A percentile compares a stretch with the other conserved stretches of the same genome.
These are phyloP conservation scores for Morone chrysops DNA, from an alignment of 2,113 vertebrate species.

Conservation along the genomic window DNA sequence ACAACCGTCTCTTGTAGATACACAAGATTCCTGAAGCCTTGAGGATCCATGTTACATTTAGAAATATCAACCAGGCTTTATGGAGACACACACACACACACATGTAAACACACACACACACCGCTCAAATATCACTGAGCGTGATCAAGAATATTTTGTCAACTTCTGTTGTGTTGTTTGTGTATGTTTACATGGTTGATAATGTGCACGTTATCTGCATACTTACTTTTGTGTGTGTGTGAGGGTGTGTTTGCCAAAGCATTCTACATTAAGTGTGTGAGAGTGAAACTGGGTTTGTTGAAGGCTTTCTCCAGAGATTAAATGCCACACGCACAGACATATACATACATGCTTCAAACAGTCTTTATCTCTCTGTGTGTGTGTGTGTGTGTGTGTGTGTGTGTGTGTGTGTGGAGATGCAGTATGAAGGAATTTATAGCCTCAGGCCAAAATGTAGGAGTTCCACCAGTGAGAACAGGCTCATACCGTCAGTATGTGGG, in stretches of 20 bases:
- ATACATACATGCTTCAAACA: constrained; percentile 24
- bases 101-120: not conserved
- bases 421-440: constrained; percentile 63
- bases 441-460: constrained; percentile 59
- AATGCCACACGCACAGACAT: not conserved
- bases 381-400: constrained; percentile 24
- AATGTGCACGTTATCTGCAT: not conserved
- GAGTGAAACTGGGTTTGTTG: constrained; percentile 32
- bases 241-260: not conserved
- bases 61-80: constrained; percentile 51
- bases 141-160: not conserved
- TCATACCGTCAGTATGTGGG: constrained; percentile 51
- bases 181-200: not conserved
- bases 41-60: constrained; percentile 53
- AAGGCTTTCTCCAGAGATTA: constrained; percentile 36
- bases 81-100: constrained; percentile 11
- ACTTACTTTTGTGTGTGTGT: not conserved
- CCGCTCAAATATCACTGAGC: constrained; percentile 18
- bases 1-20: not conserved
- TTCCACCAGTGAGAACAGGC: constrained; percentile 52
- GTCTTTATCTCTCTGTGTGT: not conserved
- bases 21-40: constrained; percentile 20
- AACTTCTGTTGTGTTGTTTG: not conserved
- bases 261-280: not conserved
- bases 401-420: constrained; percentile 27